Conservation (phyloP, 2,113 vertebrate genomes). For the Nyctereutes procyonoides region DNA sequence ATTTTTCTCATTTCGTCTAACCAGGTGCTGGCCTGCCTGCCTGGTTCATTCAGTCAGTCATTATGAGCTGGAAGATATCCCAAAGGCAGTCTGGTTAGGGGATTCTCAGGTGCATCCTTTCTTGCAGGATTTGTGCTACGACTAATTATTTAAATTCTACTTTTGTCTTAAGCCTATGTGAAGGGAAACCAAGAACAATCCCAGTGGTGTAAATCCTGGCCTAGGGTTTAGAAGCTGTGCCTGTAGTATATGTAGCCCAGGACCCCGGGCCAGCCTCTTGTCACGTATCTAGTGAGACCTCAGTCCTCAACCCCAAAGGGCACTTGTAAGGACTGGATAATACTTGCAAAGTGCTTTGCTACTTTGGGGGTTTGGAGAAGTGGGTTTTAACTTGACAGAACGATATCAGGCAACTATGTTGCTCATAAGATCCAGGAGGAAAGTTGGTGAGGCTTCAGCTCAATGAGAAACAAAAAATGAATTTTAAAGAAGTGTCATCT, state of each 20-base stretch:
- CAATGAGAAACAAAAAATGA: neutral
- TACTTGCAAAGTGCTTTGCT: neutral
- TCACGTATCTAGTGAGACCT: neutral
- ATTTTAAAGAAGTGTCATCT: neutral
- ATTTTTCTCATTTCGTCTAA: neutral
- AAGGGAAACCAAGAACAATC: neutral
- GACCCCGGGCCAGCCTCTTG: no score
- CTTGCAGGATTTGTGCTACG: neutral
- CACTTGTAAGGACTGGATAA: neutral
- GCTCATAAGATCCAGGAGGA: neutral
- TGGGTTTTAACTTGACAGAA: neutral
- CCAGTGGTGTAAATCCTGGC: neutral
- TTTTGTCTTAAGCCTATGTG: conserved; percentile 1
- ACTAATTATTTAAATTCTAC: neutral
- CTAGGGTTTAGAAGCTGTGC: neutral
- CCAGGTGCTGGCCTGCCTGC: neutral
- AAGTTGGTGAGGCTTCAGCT: neutral
- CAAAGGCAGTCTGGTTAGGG: neutral
- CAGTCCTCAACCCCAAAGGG: neutral
- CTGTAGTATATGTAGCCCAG: neutral
- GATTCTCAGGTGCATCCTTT: neutral
- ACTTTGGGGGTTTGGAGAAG: neutral
- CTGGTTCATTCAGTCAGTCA: no score
- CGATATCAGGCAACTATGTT: neutral
- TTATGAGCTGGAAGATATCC: neutral